Evolutionary conservation across 2,113 vertebrate genomes (phyloP).

Genomic region (Calidris pugnax): DNA sequence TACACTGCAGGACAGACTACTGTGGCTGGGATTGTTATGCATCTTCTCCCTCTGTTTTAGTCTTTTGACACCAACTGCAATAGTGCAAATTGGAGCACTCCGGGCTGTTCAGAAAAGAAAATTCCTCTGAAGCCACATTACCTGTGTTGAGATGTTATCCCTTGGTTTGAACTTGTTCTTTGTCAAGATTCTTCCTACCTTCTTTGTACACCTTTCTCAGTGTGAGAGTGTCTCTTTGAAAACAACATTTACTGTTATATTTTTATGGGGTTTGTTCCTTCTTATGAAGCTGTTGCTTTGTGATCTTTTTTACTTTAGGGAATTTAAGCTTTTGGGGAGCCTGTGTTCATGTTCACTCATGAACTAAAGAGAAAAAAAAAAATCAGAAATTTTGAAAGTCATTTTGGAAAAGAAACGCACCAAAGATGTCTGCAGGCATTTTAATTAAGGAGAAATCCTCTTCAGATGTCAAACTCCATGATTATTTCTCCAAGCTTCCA

Average conservation of each 20-base stretch:
- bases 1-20: background rate
- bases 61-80: background rate
- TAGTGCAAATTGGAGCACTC: background rate
- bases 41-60: background rate
- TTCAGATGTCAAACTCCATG: background rate
- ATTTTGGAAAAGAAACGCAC: slow-evolving; percentile 2
- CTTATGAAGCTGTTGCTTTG: background rate
- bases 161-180: background rate
- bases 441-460: slow-evolving; percentile 38
- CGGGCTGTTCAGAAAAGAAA: background rate
- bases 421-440: slow-evolving; percentile 7
- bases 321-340: background rate
- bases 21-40: background rate
- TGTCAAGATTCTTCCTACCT: background rate
- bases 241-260: background rate
- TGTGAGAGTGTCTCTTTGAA: background rate
- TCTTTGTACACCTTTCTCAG: background rate
- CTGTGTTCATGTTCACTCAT: background rate
- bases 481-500: slow-evolving; percentile 18
- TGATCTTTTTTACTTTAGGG: background rate
- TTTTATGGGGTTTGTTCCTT: background rate
- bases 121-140: background rate
- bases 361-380: background rate
- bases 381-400: background rate
- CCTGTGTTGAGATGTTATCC: background rate